Evolutionary conservation across 2,113 vertebrate genomes (phyloP), one percentile per base, ranked within the genome.

Genomic region (Leucopternis melanops): DNA sequence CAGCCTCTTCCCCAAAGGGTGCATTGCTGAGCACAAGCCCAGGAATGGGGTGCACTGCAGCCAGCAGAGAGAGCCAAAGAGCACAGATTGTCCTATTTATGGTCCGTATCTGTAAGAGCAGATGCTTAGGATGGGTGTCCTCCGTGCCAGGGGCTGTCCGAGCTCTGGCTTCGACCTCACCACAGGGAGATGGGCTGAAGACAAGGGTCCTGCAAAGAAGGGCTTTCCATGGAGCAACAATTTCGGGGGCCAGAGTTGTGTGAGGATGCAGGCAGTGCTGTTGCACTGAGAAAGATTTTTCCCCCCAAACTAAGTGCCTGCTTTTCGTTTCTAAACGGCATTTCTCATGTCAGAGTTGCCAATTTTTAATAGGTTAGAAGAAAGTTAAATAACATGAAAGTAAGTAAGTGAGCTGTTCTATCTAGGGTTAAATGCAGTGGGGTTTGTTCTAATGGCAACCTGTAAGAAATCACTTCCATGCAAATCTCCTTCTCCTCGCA

Each of bases 61-160:
- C 95, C 95, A 95, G 95, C 96, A 96, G 96, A 97, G 95, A 95
- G 95, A 96, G 95, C 85, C 85, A 95, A 94, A 96, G 96, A 92
- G 93, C 95, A 7, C 74, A 3, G 67, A 93, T 91, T 83, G 88
- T 88, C 90, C 80, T 2, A 3, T 62, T 52, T 16, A 2, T 2
- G 38, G 34, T 5, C 67, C 14, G 1, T 9, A 15, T 12, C 26
- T 10, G 1, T 8, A 31, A 15, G 1, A 40, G 44, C 47, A 79
- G 19, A 13, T 6, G 38, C 19, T 47, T 17, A 21, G 79, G 34
- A 42, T 6, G 21, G 4, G 21, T 70, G 36, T 58, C 52, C 59
- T 15, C 45, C 23, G n/a, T 22, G 47, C 34, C 49, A 32, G 27
- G 19, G 18, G 11, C 58, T 82, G 31, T 9, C 69, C 3, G 2